Base-by-base conservation (phyloP, 2,888 invertebrate species). In the Noctua janthina region DNA sequence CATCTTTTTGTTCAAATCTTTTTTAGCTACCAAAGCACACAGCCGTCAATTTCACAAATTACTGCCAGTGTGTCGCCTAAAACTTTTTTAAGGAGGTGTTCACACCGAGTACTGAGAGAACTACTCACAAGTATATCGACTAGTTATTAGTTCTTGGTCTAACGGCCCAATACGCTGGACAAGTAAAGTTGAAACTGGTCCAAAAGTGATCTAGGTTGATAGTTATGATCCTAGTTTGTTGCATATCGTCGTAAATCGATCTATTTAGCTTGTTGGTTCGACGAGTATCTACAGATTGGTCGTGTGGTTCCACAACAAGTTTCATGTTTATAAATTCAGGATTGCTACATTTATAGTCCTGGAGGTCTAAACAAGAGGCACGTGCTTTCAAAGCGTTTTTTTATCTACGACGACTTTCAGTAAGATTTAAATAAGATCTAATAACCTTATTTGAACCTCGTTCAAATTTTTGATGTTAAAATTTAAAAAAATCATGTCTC, bases 41-140 rank as follows among this genome's bases (percentile, higher is more conserved):
- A 20, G 74, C 49, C 29, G 49, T 77, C 85, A 78, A 75, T 75
- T 82, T 85, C 46, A 70, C 78, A 84, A 85, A 84, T 85, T 75
- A 46, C 64, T 66, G 66, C 51, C 74, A 69, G 68, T 62, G 11
- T 49, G n/a, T 11, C 13, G 11, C 13, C 66, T 69, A 66, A 78
- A 82, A 73, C 68, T 85, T 78, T 79, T 39, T 76, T 39, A 49
- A 82, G 59, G 35, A 67, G 66, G 35, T 35, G 56, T 51, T 62
- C 46, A 75, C 78, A 78, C 51, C 56, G 43, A 81, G 56, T 7
- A 62, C 43, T 71, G 8, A 46, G 46, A n/a, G 4, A n/a, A 15
- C n/a, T 68, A n/a, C 15, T 46, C 15, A 7, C 15, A 46, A 68
- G 56, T 59, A 59, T 35, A 29, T 67, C 17, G 15, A 46, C n/a